A percentile compares a stretch with the other conserved stretches of the same genome.
Conservation (phyloP, 2,113 vertebrate species). For the Gnathonemus echidnorhynchus region DNA sequence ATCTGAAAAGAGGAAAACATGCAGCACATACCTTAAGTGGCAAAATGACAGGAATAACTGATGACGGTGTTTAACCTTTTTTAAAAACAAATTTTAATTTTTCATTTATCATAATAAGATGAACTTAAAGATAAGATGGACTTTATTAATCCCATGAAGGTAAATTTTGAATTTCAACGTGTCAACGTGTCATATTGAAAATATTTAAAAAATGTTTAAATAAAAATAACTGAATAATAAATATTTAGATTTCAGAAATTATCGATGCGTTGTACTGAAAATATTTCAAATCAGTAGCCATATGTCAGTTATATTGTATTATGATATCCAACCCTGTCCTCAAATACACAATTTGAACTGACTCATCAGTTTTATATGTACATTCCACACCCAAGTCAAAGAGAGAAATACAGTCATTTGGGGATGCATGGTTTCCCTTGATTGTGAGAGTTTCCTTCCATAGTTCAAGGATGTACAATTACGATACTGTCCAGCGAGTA, state of each 20-base stretch:
- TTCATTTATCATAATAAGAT: not conserved
- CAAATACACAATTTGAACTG: not conserved
- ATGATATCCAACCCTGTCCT: not conserved
- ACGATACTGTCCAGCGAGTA: not conserved
- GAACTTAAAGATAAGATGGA: not conserved
- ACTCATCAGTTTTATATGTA: not conserved
- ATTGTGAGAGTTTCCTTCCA: not conserved
- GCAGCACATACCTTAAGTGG: not conserved
- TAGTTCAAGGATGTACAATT: not conserved
- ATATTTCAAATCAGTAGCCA: not conserved
- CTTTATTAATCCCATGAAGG: not conserved
- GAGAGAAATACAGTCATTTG: not conserved
- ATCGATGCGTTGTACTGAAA: not conserved
- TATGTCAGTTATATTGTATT: not conserved
- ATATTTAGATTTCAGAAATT: not conserved
- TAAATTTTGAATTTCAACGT: not conserved
- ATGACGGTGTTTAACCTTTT: not conserved
- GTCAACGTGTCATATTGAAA: not conserved
- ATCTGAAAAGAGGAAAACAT: constrained; percentile 56
- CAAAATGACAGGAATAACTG: not conserved
- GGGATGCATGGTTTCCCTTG: not conserved
- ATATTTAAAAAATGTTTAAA: not conserved
- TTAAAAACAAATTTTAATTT: not conserved
- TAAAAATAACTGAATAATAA: not conserved
- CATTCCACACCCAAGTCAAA: not conserved